Base-by-base conservation (phyloP, 2,888 invertebrate species). In the Drosophila buzzatii region DNA sequence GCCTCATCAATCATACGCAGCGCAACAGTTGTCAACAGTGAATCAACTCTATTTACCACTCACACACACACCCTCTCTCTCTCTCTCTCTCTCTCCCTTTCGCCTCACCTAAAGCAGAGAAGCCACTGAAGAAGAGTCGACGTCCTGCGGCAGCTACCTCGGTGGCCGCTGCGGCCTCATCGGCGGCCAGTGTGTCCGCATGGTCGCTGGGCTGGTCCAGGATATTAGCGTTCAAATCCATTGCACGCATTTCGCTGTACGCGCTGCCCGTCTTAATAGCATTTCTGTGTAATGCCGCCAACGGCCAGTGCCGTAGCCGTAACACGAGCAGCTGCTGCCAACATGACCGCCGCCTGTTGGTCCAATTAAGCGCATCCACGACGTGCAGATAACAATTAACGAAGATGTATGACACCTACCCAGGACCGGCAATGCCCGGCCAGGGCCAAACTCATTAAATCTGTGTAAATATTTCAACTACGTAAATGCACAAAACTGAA, bases 301-400 rank as follows among this genome's bases (percentile, higher is more conserved):
- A 58, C 66, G 47, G 66, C 20, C 53, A 65, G 41, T 16, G 52
- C 71, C 62, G 33, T 18, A 18, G 59, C 53, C 5, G 57, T 27
- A 64, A 57, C 72, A 41, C 27, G 62, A 57, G 55, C 63, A 56
- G 55, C 60, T 51, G 59, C 66, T 68, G 64, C 37, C 74, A 70
- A 76, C 81, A 81, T 70, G 70, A 70, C 68, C 84, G 56, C 60
- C 62, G 82, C 64, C 79, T 73, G 85, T 87, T 85, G 70, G 66
- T 65, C 79, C 87, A 90, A 83, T 86, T 86, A 89, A 62, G 73
- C 69, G 81, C 64, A 55, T 68, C 74, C 69, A 61, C 58, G 74
- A 62, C 69, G 59, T 41, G 69, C 73, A 90, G 91, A 90, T 90
- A 90, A 91, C 90, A 90, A 91, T 89, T 91, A 91, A 83, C 82